Conservation (phyloP, 92 coral and sea anemone species). For the Hydrozoanthus gracilis region DNA sequence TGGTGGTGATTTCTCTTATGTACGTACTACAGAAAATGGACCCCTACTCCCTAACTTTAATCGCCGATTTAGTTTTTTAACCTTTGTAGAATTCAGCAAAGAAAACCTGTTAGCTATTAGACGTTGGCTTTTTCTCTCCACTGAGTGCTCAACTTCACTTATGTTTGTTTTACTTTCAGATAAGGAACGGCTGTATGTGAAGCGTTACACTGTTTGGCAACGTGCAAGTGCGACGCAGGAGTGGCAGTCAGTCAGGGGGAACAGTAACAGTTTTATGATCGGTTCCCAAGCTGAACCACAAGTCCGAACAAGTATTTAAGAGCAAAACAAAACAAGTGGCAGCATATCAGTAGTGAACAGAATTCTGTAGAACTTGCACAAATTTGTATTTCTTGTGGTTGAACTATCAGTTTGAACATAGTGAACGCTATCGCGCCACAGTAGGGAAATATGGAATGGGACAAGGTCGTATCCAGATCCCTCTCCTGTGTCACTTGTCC, state of each 20-base stretch:
- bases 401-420: neutral
- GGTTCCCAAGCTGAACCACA: neutral
- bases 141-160: neutral
- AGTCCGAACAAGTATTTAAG: neutral
- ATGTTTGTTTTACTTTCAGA: constrained; percentile 1
- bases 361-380: neutral
- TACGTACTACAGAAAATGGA: no score
- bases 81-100: no score
- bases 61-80: no score
- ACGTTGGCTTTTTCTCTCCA: no score
- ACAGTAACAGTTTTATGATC: no score
- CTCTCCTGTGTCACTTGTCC: neutral
- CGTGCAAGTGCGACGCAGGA: neutral
- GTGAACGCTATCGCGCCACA: neutral
- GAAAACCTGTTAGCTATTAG: no score
- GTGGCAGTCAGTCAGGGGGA: neutral
- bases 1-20: no score
- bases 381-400: neutral
- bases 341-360: neutral
- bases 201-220: neutral
- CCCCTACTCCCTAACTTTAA: no score
- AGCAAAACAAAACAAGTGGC: neutral
- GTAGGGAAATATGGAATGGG: neutral
- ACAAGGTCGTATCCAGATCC: neutral
- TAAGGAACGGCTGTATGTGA: neutral